These are phyloP conservation scores for Equus przewalskii DNA, from an alignment of 2,113 vertebrate genomes.

Conservation along the genomic window DNA sequence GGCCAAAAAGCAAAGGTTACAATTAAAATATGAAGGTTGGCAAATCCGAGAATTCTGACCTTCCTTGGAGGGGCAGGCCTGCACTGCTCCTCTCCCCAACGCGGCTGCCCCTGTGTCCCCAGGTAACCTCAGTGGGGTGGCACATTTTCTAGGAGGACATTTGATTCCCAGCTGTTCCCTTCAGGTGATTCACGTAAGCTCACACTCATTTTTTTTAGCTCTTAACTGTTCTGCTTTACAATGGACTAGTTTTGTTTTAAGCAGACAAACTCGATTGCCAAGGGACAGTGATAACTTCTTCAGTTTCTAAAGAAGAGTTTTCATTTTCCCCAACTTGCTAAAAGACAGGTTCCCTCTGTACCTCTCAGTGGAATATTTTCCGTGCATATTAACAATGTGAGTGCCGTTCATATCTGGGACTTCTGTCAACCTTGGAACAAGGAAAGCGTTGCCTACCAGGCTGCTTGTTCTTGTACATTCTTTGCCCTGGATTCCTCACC, in stretches of 20 bases:
- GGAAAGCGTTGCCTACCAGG: accelerated
- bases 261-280: background rate
- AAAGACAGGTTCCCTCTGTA: background rate
- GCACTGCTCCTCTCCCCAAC: background rate
- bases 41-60: background rate
- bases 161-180: background rate
- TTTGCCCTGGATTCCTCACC: accelerated
- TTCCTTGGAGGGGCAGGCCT: background rate
- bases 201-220: background rate
- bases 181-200: background rate
- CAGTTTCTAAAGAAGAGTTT: background rate
- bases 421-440: background rate
- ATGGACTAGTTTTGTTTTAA: conserved; percentile 14
- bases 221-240: background rate
- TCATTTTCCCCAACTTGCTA: background rate
- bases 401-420: background rate
- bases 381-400: background rate
- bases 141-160: background rate
- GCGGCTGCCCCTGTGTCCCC: too few species aligned
- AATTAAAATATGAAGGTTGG: background rate
- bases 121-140: background rate
- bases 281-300: background rate
- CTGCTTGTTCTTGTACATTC: background rate
- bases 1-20: background rate
- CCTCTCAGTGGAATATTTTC: background rate